Evolutionary conservation across 2,888 invertebrate genomes (phyloP), one percentile per base, ranked within the genome.

Genomic region (Troglohyphantes excavatus): DNA sequence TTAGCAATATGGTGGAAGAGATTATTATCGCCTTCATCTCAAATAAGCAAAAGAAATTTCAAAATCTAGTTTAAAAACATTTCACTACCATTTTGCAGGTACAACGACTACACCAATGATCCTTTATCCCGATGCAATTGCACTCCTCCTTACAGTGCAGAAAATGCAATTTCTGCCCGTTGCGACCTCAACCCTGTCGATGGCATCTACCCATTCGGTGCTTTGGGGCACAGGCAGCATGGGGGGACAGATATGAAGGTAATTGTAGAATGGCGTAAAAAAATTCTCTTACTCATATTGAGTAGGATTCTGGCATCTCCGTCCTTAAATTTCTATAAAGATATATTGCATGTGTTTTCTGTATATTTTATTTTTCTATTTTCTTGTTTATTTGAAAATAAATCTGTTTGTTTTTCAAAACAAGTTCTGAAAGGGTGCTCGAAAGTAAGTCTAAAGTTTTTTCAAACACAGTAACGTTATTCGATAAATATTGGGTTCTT

Each of bases 171-270:
- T 92, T 95, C 96, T 6, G 95, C 96, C 1, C 93, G 96, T 73
- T 95, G 95, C 93, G 96, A 96, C 93, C 94, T 96, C 91, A 96
- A 96, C 93, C 95, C 95, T 0, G 94, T 94, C 6, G 95, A 95
- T 92, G 96, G 96, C 19, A 95, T 95, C 23, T 96, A 95, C 93
- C 96, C 96, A 23, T 95, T 96, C 93, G 94, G 94, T 39, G 95
- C 95, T 63, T 94, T 96, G 72, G 95, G 96, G 1, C 96, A 96
- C 94, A 94, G 96, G 91, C 94, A 95, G 92, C 96, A 96, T 93
- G 96, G 96, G 91, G 96, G 95, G 39, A 95, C 95, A 0, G 96
- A 96, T 93, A 95, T 95, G 93, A 96, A 96, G 94, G 94, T 96
- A 87, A 33, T 3, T 53, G 13, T 53, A 53, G 13, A 53, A 53